Evolutionary conservation across 2,888 invertebrate species (phyloP).

Genomic region (Megalurothrips usitatus): DNA sequence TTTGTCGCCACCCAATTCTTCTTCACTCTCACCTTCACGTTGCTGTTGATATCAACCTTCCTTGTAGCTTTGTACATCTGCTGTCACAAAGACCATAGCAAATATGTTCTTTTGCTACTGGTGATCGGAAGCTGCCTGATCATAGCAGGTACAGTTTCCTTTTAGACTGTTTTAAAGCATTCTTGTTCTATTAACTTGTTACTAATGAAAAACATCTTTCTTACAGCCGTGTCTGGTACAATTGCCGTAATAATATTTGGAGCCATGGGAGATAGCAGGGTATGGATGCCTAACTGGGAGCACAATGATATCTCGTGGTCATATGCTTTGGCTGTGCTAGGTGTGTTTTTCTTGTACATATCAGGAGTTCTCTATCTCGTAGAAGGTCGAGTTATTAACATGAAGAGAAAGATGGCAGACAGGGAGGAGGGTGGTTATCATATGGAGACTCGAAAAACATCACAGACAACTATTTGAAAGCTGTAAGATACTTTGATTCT

Average conservation of each 20-base stretch:
- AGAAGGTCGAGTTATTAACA: slow-evolving; percentile 74
- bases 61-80: slow-evolving; percentile 68
- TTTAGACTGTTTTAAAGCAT: not conserved
- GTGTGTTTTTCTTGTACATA: slow-evolving; percentile 68
- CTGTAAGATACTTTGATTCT: not conserved
- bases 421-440: slow-evolving; percentile 57
- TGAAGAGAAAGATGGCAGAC: slow-evolving; percentile 59
- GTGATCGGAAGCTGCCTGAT: slow-evolving; percentile 55
- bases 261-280: slow-evolving; percentile 81
- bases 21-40: slow-evolving; percentile 81
- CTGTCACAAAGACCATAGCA: slow-evolving; percentile 70
- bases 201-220: slow-evolving; percentile 34
- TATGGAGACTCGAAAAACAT: slow-evolving; percentile 61
- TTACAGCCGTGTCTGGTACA: slow-evolving; percentile 69
- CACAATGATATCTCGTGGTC: slow-evolving; percentile 94
- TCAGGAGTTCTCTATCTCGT: slow-evolving; percentile 76
- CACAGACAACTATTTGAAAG: slow-evolving; percentile 68
- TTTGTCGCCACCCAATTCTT: slow-evolving; percentile 92
- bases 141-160: slow-evolving; percentile 34
- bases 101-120: slow-evolving; percentile 67
- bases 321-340: slow-evolving; percentile 78
- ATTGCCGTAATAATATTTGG: slow-evolving; percentile 86
- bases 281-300: slow-evolving; percentile 96
- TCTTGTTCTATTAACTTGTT: not conserved
- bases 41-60: slow-evolving; percentile 69